Evolutionary conservation across 2,797 vertebrate genomes (phyloP).

Genomic region (Margarornis squamiger): DNA sequence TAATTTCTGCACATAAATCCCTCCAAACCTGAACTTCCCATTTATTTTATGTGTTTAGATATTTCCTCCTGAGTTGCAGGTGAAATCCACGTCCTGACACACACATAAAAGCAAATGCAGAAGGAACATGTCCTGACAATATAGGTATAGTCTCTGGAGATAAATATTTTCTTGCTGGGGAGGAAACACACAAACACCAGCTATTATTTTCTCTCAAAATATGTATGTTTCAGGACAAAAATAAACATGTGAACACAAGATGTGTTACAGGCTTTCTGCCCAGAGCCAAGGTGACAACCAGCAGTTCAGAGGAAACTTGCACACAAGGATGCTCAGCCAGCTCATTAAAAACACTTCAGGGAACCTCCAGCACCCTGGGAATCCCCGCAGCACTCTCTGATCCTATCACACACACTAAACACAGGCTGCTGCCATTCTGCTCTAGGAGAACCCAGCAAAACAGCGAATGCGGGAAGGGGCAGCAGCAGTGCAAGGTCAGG

Average conservation of each 20-base stretch:
- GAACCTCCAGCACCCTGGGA: background rate
- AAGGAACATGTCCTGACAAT: background rate
- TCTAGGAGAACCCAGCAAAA: background rate
- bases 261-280: background rate
- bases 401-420: background rate
- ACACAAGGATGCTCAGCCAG: background rate
- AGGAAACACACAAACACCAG: background rate
- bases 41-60: background rate
- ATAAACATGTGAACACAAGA: background rate
- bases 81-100: slow-evolving; percentile 6
- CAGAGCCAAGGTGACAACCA: background rate
- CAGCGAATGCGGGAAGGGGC: rapidly evolving
- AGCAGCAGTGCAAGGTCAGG: rapidly evolving
- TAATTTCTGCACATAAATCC: slow-evolving; percentile 35
- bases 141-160: background rate
- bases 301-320: background rate
- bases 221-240: background rate
- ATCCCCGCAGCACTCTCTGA: background rate
- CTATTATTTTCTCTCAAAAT: background rate
- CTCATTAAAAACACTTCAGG: background rate
- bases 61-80: slow-evolving; percentile 4
- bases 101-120: background rate
- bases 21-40: background rate
- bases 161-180: background rate
- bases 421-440: rapidly evolving